Evolutionary conservation across 2,113 vertebrate genomes (phyloP).

Genomic region (Otolemur garnettii): DNA sequence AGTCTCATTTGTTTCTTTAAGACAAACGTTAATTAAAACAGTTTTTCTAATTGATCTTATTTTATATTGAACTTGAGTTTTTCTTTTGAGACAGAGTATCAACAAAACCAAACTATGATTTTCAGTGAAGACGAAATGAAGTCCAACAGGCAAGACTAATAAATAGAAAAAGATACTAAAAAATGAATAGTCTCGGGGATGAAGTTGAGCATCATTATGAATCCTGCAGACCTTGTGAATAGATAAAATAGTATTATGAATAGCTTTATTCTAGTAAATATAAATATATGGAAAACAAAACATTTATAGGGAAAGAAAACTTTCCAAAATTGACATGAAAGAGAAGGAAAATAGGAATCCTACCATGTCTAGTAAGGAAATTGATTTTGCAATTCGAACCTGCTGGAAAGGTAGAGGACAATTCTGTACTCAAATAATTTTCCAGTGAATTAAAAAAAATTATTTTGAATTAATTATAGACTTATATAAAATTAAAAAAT

Average conservation of each 20-base stretch:
- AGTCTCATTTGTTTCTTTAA: not conserved
- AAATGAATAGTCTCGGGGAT: not conserved
- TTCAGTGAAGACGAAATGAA: not conserved
- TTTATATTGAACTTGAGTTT: not conserved
- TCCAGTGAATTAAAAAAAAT: not conserved
- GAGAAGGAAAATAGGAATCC: not conserved
- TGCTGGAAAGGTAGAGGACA: not conserved
- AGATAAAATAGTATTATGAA: not conserved
- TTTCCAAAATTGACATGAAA: not conserved
- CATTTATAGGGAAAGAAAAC: not conserved
- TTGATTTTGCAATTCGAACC: not conserved
- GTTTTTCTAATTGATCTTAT: not conserved
- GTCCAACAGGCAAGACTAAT: not conserved
- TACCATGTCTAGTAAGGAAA: not conserved
- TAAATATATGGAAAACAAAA: not conserved
- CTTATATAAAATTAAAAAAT: not conserved
- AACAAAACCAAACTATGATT: not conserved
- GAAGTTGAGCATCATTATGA: accelerated
- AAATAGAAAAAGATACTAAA: not conserved
- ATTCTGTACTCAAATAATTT: not conserved
- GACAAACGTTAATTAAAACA: not conserved
- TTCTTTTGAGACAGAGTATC: no score
- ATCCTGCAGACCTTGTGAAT: not conserved
- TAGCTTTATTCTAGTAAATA: not conserved
- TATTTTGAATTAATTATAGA: conserved; percentile 22